Conservation (phyloP, 2,888 invertebrate species). For the Eristalis pertinax region DNA sequence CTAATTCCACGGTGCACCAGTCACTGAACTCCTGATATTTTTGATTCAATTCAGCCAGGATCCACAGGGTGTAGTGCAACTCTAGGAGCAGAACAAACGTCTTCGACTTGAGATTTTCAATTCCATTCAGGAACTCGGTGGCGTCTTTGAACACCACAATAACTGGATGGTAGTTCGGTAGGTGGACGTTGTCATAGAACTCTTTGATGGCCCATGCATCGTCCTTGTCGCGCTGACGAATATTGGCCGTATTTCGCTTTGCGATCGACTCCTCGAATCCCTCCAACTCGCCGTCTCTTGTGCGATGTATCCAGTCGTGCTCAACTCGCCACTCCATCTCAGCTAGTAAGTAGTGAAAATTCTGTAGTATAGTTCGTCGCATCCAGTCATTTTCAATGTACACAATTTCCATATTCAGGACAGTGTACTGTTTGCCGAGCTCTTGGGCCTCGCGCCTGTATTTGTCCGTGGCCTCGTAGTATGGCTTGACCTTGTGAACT, state of each 20-base stretch:
- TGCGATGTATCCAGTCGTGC: conserved; percentile 80
- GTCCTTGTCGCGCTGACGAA: conserved; percentile 78
- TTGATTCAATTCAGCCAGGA: conserved; percentile 77
- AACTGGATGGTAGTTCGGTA: conserved; percentile 77
- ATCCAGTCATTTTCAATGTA: conserved; percentile 80
- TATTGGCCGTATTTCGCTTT: conserved; percentile 77
- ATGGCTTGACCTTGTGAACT: conserved; percentile 77
- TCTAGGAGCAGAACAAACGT: conserved; percentile 79
- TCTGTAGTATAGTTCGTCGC: conserved; percentile 79
- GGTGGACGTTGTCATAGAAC: conserved; percentile 78
- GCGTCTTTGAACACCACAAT: conserved; percentile 78
- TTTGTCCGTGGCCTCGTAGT: conserved; percentile 78
- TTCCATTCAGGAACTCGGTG: conserved; percentile 76
- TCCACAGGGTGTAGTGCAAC: conserved; percentile 78
- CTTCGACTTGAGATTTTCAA: conserved; percentile 77
- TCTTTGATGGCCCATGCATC: conserved; percentile 80
- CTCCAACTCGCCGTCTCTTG: conserved; percentile 75
- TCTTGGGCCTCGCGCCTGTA: conserved; percentile 75
- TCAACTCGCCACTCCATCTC: conserved; percentile 79
- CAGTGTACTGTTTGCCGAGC: conserved; percentile 75
- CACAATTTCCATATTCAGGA: conserved; percentile 80
- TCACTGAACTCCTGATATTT: conserved; percentile 77
- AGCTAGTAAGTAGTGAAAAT: conserved; percentile 80
- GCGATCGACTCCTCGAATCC: conserved; percentile 77
- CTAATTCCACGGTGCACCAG: conserved; percentile 77